Evolutionary conservation across 2,113 vertebrate genomes (phyloP).

Genomic region (Machaerirhynchus nigripectus): DNA sequence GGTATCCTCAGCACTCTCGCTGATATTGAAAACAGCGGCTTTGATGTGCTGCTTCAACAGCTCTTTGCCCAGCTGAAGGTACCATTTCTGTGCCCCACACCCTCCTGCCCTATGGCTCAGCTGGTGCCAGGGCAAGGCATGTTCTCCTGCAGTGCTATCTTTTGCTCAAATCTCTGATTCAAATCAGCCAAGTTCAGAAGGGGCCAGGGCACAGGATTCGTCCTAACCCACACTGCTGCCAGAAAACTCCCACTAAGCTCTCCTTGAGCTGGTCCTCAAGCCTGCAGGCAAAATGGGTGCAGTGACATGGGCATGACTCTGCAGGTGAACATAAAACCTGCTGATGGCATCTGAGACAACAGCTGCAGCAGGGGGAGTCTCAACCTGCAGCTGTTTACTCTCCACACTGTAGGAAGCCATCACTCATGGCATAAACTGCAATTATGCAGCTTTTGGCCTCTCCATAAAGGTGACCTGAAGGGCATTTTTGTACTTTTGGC

Average conservation of each 20-base stretch:
- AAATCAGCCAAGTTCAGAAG: not conserved
- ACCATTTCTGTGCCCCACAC: not conserved
- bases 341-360: not conserved
- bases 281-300: not conserved
- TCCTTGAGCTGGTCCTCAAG: not conserved
- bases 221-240: not conserved
- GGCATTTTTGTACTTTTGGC: not conserved
- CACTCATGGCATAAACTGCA: not conserved
- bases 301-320: not conserved
- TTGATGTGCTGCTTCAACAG: constrained; percentile 67
- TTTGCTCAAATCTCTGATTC: not conserved
- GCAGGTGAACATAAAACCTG: not conserved
- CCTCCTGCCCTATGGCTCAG: not conserved
- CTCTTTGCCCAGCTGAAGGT: constrained; percentile 81
- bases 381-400: not conserved
- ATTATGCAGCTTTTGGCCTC: not conserved
- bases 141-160: not conserved
- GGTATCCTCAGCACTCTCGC: constrained; percentile 58
- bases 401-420: not conserved
- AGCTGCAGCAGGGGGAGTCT: not conserved
- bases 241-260: not conserved
- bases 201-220: not conserved
- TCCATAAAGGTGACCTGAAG: not conserved
- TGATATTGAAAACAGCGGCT: constrained; percentile 70
- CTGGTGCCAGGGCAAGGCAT: not conserved